Conservation (phyloP, 2,888 invertebrate species). For the Theodoxus fluviatilis region DNA sequence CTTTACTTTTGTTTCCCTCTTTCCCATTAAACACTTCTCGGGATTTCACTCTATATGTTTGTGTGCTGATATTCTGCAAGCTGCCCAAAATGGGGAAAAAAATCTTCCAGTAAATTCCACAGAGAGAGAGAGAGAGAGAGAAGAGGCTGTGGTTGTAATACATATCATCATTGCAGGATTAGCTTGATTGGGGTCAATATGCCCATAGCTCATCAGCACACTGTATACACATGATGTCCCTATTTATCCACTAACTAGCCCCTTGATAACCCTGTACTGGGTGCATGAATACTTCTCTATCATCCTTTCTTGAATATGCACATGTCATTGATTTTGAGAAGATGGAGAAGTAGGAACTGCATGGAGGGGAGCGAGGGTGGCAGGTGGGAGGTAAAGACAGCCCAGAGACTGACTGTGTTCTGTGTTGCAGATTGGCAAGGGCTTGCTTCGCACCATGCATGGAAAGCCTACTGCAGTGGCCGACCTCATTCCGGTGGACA, state of each 20-base stretch:
- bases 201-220: too few relatives aligned
- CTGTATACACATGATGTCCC: too few relatives aligned
- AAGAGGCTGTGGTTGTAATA: neutral
- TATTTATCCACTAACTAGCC: too few relatives aligned
- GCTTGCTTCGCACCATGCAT: constrained; percentile 83
- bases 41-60: neutral
- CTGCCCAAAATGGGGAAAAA: too few relatives aligned
- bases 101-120: too few relatives aligned
- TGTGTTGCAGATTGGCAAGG: constrained; percentile 71
- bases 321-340: neutral
- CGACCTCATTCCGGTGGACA: constrained; percentile 91
- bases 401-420: neutral
- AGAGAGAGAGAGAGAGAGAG: neutral
- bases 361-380: too few relatives aligned
- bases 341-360: too few relatives aligned
- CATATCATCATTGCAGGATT: too few relatives aligned
- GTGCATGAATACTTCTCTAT: neutral
- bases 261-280: too few relatives aligned
- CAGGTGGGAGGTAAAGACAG: too few relatives aligned
- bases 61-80: neutral
- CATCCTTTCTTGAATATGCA: neutral
- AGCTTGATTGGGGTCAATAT: too few relatives aligned
- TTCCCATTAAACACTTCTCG: neutral
- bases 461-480: constrained; percentile 79
- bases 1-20: neutral